Evolutionary conservation across 2,797 vertebrate species (phyloP), one percentile per base, ranked within the genome.

Genomic region (Semotilus atromaculatus): DNA sequence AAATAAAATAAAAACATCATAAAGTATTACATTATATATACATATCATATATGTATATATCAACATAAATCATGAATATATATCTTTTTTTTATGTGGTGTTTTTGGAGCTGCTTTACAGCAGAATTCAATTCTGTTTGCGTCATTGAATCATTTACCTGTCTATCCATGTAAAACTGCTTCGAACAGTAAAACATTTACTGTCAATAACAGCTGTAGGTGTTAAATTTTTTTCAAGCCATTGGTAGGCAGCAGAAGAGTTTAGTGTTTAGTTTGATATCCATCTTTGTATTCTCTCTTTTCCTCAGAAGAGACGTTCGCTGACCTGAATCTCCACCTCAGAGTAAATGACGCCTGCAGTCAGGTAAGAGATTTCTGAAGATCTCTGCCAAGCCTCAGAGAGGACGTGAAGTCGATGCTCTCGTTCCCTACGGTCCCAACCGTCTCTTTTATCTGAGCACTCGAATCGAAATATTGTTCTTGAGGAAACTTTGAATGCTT

Each of bases 401-500:
- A 83, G 90, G 85, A 92, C 90, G 86, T 4, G 74, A 85, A 91
- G 89, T 86, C 89, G 88, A 90, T 55, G 76, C 53, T 88, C 75
- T 64, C 70, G 70, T 79, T 81, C 40, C 80, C 92, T 93, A 93
- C 92, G 92, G 86, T 82, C 92, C 90, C 31, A 92, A 90, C 75
- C 83, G 83, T 83, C 79, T 91, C 84, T 92, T 94, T 92, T 87
- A 90, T 88, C 90, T 82, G 51, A 81, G 80, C 48, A 74, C 62
- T 80, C 78, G 84, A 91, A 88, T 89, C 85, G 85, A 91, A 92
- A 92, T 90, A 89, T 91, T 93, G 86, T 85, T 89, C 85, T 91
- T 89, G 86, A 91, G 87, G 86, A 91, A 86, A 82, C 81, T 83
- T 74, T 84, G 78, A 90, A 79, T 86, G 84, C 83, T 71, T 91